Base-by-base conservation (phyloP, 2,888 invertebrate species). In the Andrena praecox region DNA sequence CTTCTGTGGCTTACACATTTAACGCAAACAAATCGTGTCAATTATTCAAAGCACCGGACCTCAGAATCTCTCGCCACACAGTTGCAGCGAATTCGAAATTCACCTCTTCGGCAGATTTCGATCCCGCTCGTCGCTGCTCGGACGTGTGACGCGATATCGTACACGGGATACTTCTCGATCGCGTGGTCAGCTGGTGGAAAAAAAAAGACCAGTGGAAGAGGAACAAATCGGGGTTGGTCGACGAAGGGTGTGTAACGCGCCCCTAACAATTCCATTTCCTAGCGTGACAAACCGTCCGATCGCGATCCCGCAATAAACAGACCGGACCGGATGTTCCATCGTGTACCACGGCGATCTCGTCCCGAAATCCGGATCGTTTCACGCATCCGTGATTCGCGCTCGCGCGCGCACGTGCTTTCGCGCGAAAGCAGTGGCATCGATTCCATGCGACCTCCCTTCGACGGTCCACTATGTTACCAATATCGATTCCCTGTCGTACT, bases 231-330 rank as follows among this genome's bases (percentile, higher is more conserved):
- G 71, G 68, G 78, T 67, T 67, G 79, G 76, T 71, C 50, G 77
- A 86, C 62, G 82, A 70, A 78, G 76, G 78, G 82, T 64, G 73
- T 80, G 76, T 71, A 84, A 81, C 73, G 80, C 80, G 75, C 48
- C 67, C 82, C 84, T 79, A 85, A 86, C 89, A 87, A 90, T 91
- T 88, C 89, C 89, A 90, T 91, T 91, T 90, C 88, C 90, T 85
- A 85, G 74, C 80, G 88, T 88, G 87, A 89, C 90, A 90, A 90
- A 90, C 85, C 83, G 82, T 75, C 74, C 84, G 89, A 85, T 85
- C 85, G 81, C 66, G 87, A 79, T 80, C 89, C 80, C 78, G 88
- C 89, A 89, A 91, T 91, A 91, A 91, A 92, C 89, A 88, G 87
- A 90, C 90, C 80, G 84, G 85, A 81, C 77, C 82, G 87, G 80